phyloP scores from a whole-genome alignment of 2,888 invertebrate species.

The Bellardia bayeri region DNA sequence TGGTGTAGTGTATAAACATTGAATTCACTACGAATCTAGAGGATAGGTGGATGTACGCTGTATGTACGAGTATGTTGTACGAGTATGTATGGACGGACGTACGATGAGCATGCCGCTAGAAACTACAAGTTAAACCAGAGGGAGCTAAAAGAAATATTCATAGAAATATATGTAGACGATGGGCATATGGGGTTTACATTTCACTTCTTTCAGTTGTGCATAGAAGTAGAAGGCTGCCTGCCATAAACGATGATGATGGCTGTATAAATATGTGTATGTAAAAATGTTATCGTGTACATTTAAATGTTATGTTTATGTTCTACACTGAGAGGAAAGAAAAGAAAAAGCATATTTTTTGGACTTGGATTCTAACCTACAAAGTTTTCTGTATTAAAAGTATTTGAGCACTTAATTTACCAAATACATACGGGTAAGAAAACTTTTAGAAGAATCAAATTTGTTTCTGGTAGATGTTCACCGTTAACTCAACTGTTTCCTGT shows the following conservation, averaged over 20 bases:
- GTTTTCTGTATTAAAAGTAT: too few relatives aligned
- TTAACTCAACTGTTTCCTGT: too few relatives aligned
- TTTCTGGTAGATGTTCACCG: too few relatives aligned
- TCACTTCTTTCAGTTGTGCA: constrained; percentile 38
- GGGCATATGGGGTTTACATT: constrained; percentile 21
- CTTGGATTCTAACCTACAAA: not conserved
- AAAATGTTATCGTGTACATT: constrained; percentile 8
- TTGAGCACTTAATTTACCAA: too few relatives aligned
- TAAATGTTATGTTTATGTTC: constrained; percentile 37
- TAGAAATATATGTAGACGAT: constrained; percentile 32
- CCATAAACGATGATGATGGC: constrained; percentile 52
- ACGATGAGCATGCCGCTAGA: constrained; percentile 32
- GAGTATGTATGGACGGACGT: constrained; percentile 12
- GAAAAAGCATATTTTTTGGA: too few relatives aligned
- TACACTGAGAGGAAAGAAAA: constrained; percentile 25
- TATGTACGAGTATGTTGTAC: constrained; percentile 14
- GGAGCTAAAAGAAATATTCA: constrained; percentile 31
- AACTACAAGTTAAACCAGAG: constrained; percentile 43
- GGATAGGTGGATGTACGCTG: constrained; percentile 14
- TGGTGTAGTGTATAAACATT: too few relatives aligned
- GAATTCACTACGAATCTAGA: constrained; percentile 14
- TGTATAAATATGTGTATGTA: constrained; percentile 33
- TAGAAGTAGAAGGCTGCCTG: constrained; percentile 26
- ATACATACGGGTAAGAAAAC: too few relatives aligned
- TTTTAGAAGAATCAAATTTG: too few relatives aligned